Conservation (phyloP, 2,113 vertebrate species). For the Pelusios castaneus region DNA sequence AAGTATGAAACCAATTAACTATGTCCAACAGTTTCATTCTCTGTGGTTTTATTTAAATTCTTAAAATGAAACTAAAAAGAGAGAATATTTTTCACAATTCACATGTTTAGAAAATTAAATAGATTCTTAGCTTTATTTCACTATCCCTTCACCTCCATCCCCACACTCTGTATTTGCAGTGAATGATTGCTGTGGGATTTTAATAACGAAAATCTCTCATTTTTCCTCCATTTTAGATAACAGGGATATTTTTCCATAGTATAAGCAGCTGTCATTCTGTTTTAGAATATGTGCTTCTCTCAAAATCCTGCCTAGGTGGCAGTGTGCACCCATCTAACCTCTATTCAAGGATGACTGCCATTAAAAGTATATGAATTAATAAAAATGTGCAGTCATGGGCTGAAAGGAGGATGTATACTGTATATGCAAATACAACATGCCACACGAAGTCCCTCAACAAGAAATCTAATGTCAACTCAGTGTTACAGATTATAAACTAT, state of each 20-base stretch:
- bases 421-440: neutral
- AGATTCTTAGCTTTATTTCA: neutral
- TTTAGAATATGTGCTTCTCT: constrained; percentile 28
- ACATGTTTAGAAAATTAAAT: neutral
- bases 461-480: neutral
- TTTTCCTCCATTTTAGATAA: neutral
- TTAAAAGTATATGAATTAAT: accelerated
- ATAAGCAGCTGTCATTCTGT: neutral
- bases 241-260: neutral
- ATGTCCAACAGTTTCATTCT: neutral
- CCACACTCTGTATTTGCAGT: neutral
- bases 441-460: neutral
- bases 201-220: neutral
- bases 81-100: constrained; percentile 32
- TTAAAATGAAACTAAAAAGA: neutral
- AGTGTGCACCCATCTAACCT: constrained; percentile 42
- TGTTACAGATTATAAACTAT: neutral
- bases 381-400: neutral
- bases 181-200: neutral
- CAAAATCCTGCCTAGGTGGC: constrained; percentile 68
- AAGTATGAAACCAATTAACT: neutral
- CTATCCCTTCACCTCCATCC: accelerated
- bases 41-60: neutral
- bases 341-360: neutral
- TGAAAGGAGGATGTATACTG: neutral